phyloP scores from a whole-genome alignment of 1,140 invertebrate genomes.

The Littorina saxatilis region DNA sequence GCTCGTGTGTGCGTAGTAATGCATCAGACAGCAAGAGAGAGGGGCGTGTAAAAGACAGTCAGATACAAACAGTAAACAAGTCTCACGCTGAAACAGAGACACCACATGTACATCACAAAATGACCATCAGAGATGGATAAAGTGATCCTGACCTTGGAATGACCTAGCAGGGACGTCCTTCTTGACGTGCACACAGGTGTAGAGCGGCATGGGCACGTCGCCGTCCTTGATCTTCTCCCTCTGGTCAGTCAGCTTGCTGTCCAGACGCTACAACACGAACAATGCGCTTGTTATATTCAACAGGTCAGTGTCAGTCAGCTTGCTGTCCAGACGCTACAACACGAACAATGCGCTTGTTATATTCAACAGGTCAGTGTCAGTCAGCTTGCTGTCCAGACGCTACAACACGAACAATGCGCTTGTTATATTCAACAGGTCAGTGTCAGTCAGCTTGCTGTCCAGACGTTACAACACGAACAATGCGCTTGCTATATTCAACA shows the following conservation, averaged over 20 bases:
- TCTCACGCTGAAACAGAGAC: not conserved
- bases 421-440: too few species aligned
- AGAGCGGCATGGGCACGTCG: slow-evolving; percentile 68
- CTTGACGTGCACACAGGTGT: slow-evolving; percentile 78
- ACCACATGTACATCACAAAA: not conserved
- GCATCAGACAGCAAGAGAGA: not conserved
- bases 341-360: too few species aligned
- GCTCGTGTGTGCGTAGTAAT: not conserved
- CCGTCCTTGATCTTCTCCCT: slow-evolving; percentile 72
- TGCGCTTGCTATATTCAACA: too few species aligned
- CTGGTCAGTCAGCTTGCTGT: slow-evolving; percentile 74
- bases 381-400: too few species aligned
- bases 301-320: too few species aligned
- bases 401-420: too few species aligned
- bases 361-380: too few species aligned
- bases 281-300: too few species aligned
- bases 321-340: too few species aligned
- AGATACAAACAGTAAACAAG: not conserved
- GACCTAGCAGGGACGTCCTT: slow-evolving; percentile 76
- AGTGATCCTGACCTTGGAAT: slow-evolving; percentile 73
- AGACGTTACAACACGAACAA: too few species aligned
- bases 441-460: too few species aligned
- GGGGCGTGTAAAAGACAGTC: not conserved
- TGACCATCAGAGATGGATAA: not conserved
- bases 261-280: too few species aligned